Evolutionary conservation across 2,888 invertebrate species (phyloP), one percentile per base, ranked within the genome.

Genomic region (Iphiclides podalirius): DNA sequence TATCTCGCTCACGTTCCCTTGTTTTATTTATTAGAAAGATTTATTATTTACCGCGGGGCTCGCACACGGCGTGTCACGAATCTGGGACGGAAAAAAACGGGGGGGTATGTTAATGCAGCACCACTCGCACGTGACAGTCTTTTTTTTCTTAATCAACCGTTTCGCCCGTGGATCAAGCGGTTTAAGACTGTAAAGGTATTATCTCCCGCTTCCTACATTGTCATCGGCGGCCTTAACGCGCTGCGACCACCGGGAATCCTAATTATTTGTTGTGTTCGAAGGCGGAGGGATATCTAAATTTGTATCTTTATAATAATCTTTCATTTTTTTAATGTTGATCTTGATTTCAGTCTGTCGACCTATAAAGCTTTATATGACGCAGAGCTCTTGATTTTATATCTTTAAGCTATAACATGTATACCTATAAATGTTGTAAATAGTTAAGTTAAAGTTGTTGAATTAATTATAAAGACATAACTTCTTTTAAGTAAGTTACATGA

Each of bases 1-100:
- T 86, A 86, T 86, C 84, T 85, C 67, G 59, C 83, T 81, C 88
- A 86, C 86, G 88, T 86, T 80, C 77, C 81, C 79, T 80, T 86
- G 83, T 85, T 87, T 85, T 86, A 87, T 86, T 87, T 87, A 88
- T 87, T 88, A 86, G 86, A 85, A 83, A 83, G 82, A 87, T 87
- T 87, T 87, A 86, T 87, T 87, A 86, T 86, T 87, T 85, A 85
- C 86, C 79, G 68, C 75, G 70, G 67, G 68, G 84, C 85, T 75
- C 87, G 75, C 87, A 86, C 88, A 87, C 87, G 85, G 74, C 70
- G 86, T 78, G 82, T 88, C 86, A 86, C 88, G 87, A 87, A 82
- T 77, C 70, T 78, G 77, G 75, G 67, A 79, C 67, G 70, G 77
- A 84, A 81, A 84, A 86, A 84, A 74, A 70, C 80, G 75, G 73